Base-by-base conservation (phyloP, 2,888 invertebrate genomes). In the Meta bourneti region DNA sequence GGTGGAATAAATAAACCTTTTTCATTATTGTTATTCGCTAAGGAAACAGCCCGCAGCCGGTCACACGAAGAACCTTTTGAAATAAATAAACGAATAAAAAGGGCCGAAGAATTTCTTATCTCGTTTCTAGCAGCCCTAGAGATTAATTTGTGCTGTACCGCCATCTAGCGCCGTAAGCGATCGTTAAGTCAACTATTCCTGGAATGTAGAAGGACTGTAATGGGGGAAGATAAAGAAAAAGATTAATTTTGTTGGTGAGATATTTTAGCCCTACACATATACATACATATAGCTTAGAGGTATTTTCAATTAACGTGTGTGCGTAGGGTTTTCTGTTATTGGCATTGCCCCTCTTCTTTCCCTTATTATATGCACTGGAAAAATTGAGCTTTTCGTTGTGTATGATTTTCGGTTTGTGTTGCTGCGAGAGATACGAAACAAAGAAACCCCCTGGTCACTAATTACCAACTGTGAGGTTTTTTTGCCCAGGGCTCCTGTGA, bases 141-240 rank as follows among this genome's bases (percentile, higher is more conserved):
- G 90, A 90, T 90, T 90, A 90, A 90, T 90, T 90, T 90, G 80
- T 74, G 80, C 89, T 77, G 77, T 77, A 82, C 77, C 48, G 82
- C 85, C 84, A 85, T 85, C 90, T 74, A 84, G 80, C 61, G 85
- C 85, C 80, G 85, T 85, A 85, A 90, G 90, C 85, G 90, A 90
- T 90, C 84, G 90, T 90, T 90, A 90, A 90, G 90, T 74, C 90
- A 90, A 90, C 90, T 90, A 90, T 90, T 90, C 85, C 54, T n/a
- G 85, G 90, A 90, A 90, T 90, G 90, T 79, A 74, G 84, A 80
- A 71, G 48, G 90, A 90, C 61, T 89, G 89, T 71, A 89, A 83
- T 77, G 75, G 51, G 6, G 48, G 69, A 83, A 78, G 52, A 85
- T 77, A 81, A 83, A 70, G n/a, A 80, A 78, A 90, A 82, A 86